Evolutionary conservation across 1,140 invertebrate genomes (phyloP).

Genomic region (Diachasmimorpha longicaudata): DNA sequence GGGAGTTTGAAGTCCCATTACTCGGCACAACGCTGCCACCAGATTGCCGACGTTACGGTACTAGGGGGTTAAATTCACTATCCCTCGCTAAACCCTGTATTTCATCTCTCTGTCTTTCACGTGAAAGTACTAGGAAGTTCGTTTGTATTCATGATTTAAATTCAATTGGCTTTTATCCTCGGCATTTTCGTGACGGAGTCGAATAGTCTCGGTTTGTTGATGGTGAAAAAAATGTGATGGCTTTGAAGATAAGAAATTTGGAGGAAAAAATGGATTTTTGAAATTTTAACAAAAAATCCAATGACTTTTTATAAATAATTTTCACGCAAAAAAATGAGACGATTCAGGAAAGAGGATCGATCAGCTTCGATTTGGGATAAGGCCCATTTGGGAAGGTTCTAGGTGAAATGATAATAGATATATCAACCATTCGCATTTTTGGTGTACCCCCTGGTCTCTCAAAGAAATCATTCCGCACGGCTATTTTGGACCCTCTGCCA

Average conservation of each 20-base stretch:
- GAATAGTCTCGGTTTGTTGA: not conserved
- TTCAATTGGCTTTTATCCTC: conserved; percentile 63
- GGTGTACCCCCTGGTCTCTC: no score
- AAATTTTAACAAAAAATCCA: no score
- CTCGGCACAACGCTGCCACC: conserved; percentile 61
- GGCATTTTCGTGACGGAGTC: conserved; percentile 36
- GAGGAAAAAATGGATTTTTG: no score
- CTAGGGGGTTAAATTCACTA: conserved; percentile 11
- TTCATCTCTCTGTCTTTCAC: not conserved
- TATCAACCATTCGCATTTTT: no score
- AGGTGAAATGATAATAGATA: no score
- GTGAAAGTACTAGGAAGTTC: not conserved
- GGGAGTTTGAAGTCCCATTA: conserved; percentile 55
- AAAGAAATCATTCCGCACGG: not conserved
- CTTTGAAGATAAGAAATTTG: not conserved
- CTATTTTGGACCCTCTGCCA: not conserved
- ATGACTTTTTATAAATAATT: no score
- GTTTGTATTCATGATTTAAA: conserved; percentile 63
- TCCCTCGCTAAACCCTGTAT: not conserved
- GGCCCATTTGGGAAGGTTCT: no score
- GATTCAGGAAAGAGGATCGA: no score
- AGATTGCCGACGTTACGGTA: conserved; percentile 55
- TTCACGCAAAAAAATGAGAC: no score
- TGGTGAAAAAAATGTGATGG: not conserved
- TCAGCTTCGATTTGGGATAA: no score